These are phyloP conservation scores for Rhagophthalmus giganteus DNA, from an alignment of 2,888 invertebrate genomes.

Conservation along the genomic window DNA sequence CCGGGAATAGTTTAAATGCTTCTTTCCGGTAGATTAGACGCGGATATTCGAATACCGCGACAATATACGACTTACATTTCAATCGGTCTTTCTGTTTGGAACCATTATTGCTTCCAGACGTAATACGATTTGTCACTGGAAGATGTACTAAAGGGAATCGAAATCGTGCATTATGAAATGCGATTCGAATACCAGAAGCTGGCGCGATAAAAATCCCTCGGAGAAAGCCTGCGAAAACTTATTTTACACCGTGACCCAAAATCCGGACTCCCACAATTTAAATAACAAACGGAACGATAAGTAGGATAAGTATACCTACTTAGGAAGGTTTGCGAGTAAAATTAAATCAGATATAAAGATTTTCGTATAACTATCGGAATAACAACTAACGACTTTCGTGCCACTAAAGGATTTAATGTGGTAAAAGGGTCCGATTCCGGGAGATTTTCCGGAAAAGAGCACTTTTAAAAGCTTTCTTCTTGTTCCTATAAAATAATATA, in stretches of 20 bases:
- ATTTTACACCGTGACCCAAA: conserved; percentile 1
- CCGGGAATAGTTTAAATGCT: no score
- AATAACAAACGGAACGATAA: no score
- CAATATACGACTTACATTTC: no score
- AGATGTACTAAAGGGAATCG: conserved; percentile 30
- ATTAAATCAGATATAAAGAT: neutral
- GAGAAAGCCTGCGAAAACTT: neutral
- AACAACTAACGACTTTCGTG: neutral
- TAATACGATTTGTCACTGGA: conserved; percentile 31
- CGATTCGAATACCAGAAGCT: conserved; percentile 19
- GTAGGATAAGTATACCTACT: no score
- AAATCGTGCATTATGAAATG: conserved; percentile 32
- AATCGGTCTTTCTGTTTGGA: conserved; percentile 17
- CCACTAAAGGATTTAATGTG: neutral
- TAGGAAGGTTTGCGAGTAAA: no score
- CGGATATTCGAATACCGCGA: no score
- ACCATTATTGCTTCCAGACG: conserved; percentile 24
- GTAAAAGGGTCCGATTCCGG: neutral
- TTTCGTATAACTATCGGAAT: neutral
- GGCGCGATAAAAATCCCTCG: conserved; percentile 12
- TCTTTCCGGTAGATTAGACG: no score
- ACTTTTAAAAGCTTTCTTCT: conserved; percentile 3
- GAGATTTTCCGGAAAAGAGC: neutral
- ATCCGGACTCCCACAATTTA: neutral
- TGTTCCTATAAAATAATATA: neutral